Evolutionary conservation across 2,113 vertebrate genomes (phyloP).

Genomic region (Anarrhichthys ocellatus): DNA sequence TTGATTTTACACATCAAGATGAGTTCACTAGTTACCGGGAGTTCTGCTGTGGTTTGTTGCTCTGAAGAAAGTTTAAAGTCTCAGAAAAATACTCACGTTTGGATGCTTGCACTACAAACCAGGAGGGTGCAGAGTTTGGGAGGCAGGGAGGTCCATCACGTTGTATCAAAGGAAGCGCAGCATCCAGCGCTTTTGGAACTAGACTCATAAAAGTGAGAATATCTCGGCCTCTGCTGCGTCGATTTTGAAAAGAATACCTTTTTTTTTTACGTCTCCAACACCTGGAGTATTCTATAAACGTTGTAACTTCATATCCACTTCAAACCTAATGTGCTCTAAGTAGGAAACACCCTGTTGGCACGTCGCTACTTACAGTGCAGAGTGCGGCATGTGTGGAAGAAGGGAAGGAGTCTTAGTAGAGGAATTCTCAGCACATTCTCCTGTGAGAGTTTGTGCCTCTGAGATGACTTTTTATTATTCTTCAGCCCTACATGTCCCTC

Average conservation of each 20-base stretch:
- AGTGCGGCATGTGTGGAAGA: not conserved
- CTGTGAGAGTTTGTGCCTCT: slow-evolving; percentile 3
- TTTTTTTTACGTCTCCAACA: not conserved
- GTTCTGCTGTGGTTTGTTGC: not conserved
- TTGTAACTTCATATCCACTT: slow-evolving; percentile 4
- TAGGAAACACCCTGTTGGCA: not conserved
- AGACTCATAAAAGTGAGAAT: not conserved
- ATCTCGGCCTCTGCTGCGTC: not conserved
- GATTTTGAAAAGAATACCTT: not conserved
- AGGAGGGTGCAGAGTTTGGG: not conserved
- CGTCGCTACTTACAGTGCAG: not conserved
- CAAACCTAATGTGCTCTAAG: not conserved
- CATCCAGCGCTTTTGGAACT: not conserved
- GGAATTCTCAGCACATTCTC: slow-evolving; percentile 1
- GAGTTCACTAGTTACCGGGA: too few species aligned
- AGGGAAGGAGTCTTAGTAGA: not conserved
- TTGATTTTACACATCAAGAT: not conserved
- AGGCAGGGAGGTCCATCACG: not conserved
- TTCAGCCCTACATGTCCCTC: slow-evolving; percentile 21
- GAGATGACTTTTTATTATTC: slow-evolving; percentile 6
- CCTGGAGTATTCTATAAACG: not conserved
- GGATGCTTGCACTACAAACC: not conserved
- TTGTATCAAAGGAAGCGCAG: not conserved
- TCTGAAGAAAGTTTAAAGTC: not conserved
- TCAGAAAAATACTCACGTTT: not conserved